Evolutionary conservation across 2,113 vertebrate genomes (phyloP).

Genomic region (Rhinopomastus cyanomelas): DNA sequence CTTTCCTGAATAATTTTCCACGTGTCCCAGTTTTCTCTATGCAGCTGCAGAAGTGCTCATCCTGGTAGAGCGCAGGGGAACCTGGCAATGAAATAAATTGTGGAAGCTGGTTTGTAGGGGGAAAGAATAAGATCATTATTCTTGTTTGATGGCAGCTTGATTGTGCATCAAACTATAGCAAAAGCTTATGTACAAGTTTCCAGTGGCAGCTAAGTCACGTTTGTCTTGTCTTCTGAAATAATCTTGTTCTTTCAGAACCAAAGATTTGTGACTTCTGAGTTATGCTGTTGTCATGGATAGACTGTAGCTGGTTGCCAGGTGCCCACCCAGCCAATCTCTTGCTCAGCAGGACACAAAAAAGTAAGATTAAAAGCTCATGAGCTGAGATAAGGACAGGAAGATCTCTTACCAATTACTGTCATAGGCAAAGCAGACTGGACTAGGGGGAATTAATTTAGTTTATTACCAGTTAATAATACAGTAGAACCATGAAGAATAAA

Average conservation of each 20-base stretch:
- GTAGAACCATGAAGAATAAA: not conserved
- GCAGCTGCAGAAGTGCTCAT: not conserved
- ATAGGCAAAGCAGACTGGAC: not conserved
- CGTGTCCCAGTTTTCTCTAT: not conserved
- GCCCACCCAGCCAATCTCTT: not conserved
- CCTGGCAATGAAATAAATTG: not conserved
- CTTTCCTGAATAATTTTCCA: not conserved
- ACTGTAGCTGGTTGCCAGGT: not conserved
- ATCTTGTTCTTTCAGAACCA: not conserved
- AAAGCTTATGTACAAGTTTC: not conserved
- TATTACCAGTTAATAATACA: not conserved
- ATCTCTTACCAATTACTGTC: not conserved
- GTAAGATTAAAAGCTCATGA: not conserved
- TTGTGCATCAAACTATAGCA: not conserved
- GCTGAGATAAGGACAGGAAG: not conserved
- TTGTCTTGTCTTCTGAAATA: not conserved
- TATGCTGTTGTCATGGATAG: not conserved
- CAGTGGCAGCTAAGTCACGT: not conserved
- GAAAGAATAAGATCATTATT: not conserved
- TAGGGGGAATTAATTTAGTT: not conserved
- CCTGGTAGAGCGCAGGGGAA: not conserved
- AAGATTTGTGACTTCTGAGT: not conserved
- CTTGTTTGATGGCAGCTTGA: not conserved
- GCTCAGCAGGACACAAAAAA: not conserved
- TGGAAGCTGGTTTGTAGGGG: not conserved